phyloP scores from a whole-genome alignment of 2,888 invertebrate species.

The Metopia argyrocephala region DNA sequence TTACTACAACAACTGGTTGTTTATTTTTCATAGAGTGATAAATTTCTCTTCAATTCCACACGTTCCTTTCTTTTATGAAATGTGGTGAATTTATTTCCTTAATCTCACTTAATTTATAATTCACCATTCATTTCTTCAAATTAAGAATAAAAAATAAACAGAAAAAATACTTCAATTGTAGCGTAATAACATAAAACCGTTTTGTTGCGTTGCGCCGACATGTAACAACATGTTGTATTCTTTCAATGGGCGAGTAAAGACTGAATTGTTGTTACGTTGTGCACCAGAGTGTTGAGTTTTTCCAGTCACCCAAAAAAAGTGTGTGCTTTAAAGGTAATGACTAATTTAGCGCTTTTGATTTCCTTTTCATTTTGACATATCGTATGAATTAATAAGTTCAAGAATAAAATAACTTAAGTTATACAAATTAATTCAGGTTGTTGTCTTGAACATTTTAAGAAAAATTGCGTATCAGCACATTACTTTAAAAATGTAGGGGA shows the following conservation, averaged over 20 bases:
- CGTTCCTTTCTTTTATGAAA: neutral
- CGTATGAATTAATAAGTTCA: too few species aligned
- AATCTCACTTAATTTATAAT: slow-evolving; percentile 13
- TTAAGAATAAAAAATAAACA: neutral
- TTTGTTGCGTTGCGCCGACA: slow-evolving; percentile 32
- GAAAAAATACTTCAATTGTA: neutral
- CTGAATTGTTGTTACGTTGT: slow-evolving; percentile 27
- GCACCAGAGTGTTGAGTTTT: slow-evolving; percentile 50
- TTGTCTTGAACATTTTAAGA: too few species aligned
- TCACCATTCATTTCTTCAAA: slow-evolving; percentile 30
- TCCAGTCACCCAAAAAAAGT: slow-evolving; percentile 17
- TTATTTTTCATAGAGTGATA: slow-evolving; percentile 54
- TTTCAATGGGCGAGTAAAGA: slow-evolving; percentile 58
- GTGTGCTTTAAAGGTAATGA: neutral
- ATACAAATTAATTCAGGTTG: too few species aligned
- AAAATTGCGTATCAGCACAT: too few species aligned
- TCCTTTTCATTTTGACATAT: neutral
- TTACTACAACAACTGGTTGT: slow-evolving; percentile 67
- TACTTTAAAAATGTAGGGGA: too few species aligned
- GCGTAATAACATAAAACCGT: slow-evolving; percentile 36
- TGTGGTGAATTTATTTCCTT: slow-evolving; percentile 33
- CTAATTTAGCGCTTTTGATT: neutral
- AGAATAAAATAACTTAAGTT: too few species aligned
- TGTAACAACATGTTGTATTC: slow-evolving; percentile 40
- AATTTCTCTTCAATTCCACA: slow-evolving; percentile 55